phyloP scores from a whole-genome alignment of 2,113 vertebrate genomes.

The Plectropomus leopardus region DNA sequence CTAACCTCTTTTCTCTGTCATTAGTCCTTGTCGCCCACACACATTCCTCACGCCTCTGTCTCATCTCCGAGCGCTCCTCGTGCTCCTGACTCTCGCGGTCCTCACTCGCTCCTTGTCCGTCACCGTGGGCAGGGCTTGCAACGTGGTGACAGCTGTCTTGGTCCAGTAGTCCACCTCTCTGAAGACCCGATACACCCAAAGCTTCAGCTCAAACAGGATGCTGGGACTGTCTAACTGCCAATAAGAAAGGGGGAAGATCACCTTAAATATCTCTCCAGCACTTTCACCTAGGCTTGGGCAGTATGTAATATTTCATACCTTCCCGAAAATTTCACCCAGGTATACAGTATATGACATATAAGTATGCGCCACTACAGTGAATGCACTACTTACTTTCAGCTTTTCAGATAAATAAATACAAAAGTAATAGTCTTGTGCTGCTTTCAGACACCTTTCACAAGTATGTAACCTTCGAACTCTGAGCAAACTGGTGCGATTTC shows the following conservation, averaged over 20 bases:
- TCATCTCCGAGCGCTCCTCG: conserved; percentile 62
- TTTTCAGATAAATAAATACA: too few species aligned
- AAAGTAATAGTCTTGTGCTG: too few species aligned
- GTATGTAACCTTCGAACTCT: too few species aligned
- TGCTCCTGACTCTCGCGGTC: conserved; percentile 30
- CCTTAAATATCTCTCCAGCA: not conserved
- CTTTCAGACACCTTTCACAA: too few species aligned
- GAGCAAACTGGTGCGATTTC: too few species aligned
- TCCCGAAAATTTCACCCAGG: too few species aligned
- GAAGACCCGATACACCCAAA: conserved; percentile 80
- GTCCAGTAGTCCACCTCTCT: conserved; percentile 83
- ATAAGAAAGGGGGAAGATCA: conserved; percentile 19
- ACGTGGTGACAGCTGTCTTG: conserved; percentile 55
- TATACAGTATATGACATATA: too few species aligned
- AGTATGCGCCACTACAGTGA: too few species aligned
- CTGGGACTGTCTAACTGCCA: conserved; percentile 58
- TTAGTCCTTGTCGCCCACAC: conserved; percentile 21
- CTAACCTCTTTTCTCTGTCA: conserved; percentile 6
- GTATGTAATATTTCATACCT: too few species aligned
- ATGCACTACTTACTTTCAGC: too few species aligned
- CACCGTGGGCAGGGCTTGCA: conserved; percentile 54
- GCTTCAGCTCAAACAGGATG: conserved; percentile 76
- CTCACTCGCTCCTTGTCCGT: conserved; percentile 24
- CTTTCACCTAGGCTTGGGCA: too few species aligned
- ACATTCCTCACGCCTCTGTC: conserved; percentile 1